Conservation (phyloP, 2,113 vertebrate species). For the Colossoma macropomum region DNA sequence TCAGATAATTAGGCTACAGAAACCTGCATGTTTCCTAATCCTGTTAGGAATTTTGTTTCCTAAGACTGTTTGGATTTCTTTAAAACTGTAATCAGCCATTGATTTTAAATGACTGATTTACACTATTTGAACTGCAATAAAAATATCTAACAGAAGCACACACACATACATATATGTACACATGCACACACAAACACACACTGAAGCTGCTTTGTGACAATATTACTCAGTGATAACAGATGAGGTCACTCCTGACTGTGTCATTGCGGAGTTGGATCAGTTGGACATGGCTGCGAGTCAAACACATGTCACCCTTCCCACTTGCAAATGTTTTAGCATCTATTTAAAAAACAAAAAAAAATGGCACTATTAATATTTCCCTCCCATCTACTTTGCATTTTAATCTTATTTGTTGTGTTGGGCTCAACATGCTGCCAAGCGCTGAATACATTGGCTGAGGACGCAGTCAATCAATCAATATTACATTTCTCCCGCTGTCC, state of each 20-base stretch:
- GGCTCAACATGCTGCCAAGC: conserved; percentile 58
- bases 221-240: conserved; percentile 41
- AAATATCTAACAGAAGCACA: conserved; percentile 15
- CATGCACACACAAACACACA: conserved; percentile 18
- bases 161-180: not conserved
- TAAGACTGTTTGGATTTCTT: not conserved
- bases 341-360: conserved; percentile 58
- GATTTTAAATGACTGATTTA: conserved; percentile 24
- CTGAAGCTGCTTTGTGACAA: not conserved
- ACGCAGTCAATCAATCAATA: conserved; percentile 77
- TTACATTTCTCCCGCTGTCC: conserved; percentile 74
- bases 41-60: not conserved
- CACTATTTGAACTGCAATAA: conserved; percentile 9
- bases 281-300: conserved; percentile 47
- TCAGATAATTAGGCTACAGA: conserved; percentile 25
- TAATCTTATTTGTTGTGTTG: conserved; percentile 72
- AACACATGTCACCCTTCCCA: conserved; percentile 56
- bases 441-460: conserved; percentile 60
- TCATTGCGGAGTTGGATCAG: conserved; percentile 48
- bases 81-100: conserved; percentile 1
- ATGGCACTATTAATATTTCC: conserved; percentile 59
- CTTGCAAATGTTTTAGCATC: conserved; percentile 63
- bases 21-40: not conserved
- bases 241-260: conserved; percentile 36
- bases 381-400: conserved; percentile 68